These are phyloP conservation scores for Sclerurus mexicanus DNA, from an alignment of 2,113 vertebrate species.

Conservation along the genomic window DNA sequence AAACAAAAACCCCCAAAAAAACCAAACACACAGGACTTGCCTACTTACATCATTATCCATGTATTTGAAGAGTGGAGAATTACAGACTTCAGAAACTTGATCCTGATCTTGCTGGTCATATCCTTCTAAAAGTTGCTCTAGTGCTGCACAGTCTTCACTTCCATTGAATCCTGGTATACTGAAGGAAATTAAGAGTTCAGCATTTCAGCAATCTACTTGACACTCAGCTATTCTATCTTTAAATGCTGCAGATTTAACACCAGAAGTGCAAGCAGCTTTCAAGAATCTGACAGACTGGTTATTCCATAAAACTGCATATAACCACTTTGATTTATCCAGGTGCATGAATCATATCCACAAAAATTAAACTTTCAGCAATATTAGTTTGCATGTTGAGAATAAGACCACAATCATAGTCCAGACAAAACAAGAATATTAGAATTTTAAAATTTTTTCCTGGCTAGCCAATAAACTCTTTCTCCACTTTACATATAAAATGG, in stretches of 20 bases:
- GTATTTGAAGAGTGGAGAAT: slow-evolving; percentile 95
- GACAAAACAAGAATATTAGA: not conserved
- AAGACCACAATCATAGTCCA: not conserved
- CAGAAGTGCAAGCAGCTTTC: not conserved
- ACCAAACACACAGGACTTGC: not conserved
- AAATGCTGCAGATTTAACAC: not conserved
- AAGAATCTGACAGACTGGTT: not conserved
- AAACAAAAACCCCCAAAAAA: too few species aligned
- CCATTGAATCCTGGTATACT: slow-evolving; percentile 95
- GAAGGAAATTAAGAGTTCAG: not conserved
- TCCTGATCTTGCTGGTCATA: slow-evolving; percentile 98
- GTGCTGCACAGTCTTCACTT: slow-evolving; percentile 89
- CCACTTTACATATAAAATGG: not conserved
- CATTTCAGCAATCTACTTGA: not conserved
- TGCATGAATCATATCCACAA: not conserved
- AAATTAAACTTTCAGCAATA: not conserved
- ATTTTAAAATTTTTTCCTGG: not conserved
- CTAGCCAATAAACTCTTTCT: not conserved
- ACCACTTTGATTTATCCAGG: not conserved
- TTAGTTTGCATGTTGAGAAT: not conserved
- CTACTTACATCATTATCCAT: slow-evolving; percentile 98
- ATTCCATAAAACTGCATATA: not conserved
- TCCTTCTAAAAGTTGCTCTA: slow-evolving; percentile 91
- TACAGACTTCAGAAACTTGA: slow-evolving; percentile 89
- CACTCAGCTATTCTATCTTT: not conserved